Evolutionary conservation across 2,797 vertebrate species (phyloP).

Genomic region (Cheirogaleus major): DNA sequence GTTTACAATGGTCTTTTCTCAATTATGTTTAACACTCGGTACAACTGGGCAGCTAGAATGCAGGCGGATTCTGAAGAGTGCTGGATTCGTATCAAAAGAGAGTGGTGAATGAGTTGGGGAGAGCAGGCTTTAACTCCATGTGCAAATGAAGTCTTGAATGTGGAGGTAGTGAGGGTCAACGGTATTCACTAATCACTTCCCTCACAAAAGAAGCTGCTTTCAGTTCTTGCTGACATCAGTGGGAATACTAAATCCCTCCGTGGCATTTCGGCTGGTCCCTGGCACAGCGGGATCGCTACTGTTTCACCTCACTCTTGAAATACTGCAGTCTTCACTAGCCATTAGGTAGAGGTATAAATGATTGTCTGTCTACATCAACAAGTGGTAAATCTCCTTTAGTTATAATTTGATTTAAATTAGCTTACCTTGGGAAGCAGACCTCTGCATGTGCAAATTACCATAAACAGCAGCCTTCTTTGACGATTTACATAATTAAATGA

Average conservation of each 20-base stretch:
- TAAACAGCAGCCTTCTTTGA: slow-evolving; percentile 69
- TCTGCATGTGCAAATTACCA: slow-evolving; percentile 74
- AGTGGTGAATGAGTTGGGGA: slow-evolving; percentile 46
- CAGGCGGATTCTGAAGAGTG: slow-evolving; percentile 13
- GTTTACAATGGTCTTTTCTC: slow-evolving; percentile 67
- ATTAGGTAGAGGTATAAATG: slow-evolving; percentile 79
- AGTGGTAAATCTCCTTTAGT: slow-evolving; percentile 76
- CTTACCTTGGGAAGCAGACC: slow-evolving; percentile 75
- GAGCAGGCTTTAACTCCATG: slow-evolving; percentile 59
- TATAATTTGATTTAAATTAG: slow-evolving; percentile 83
- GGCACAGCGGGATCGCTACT: slow-evolving; percentile 80
- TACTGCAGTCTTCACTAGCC: slow-evolving; percentile 50
- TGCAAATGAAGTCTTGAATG: slow-evolving; percentile 77
- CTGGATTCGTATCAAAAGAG: slow-evolving; percentile 42
- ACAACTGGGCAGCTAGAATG: slow-evolving; percentile 22
- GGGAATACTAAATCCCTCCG: slow-evolving; percentile 83
- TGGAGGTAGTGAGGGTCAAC: slow-evolving; percentile 71
- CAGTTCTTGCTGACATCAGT: slow-evolving; percentile 82
- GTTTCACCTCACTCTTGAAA: slow-evolving; percentile 83
- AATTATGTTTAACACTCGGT: slow-evolving; percentile 32
- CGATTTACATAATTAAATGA: slow-evolving; percentile 79
- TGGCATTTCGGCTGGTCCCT: slow-evolving; percentile 81
- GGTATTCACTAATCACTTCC: slow-evolving; percentile 81
- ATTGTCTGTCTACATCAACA: slow-evolving; percentile 78
- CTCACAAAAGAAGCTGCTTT: slow-evolving; percentile 76